phyloP scores from a whole-genome alignment of 2,797 vertebrate species.

The Eulemur mongoz region DNA sequence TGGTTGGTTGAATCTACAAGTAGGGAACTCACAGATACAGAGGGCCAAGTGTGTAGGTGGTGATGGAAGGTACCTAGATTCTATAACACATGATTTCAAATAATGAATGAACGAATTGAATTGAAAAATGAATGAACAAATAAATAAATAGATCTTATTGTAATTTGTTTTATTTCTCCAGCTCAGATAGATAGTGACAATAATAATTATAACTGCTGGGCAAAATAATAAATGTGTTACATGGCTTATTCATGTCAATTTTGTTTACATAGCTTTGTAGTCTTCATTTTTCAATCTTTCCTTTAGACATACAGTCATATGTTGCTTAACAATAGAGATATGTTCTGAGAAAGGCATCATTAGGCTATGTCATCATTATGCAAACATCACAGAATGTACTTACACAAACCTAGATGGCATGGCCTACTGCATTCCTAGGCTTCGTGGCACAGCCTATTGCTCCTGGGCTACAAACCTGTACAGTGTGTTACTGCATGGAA shows the following conservation, averaged over 20 bases:
- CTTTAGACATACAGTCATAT: neutral
- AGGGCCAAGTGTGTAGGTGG: neutral
- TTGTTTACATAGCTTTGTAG: neutral
- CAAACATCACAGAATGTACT: neutral
- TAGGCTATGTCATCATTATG: neutral
- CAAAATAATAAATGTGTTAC: neutral
- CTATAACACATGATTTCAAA: neutral
- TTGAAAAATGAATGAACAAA: neutral
- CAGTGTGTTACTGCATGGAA: neutral
- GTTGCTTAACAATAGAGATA: neutral
- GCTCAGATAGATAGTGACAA: neutral
- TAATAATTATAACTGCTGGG: neutral
- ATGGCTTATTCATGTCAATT: neutral
- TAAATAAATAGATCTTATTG: neutral
- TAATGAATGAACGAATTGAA: neutral
- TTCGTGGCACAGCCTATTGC: neutral
- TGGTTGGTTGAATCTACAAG: neutral
- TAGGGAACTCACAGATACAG: neutral
- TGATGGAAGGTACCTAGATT: neutral
- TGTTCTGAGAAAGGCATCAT: neutral
- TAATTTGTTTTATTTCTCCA: neutral
- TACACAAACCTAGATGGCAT: neutral
- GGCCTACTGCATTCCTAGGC: neutral
- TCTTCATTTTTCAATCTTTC: neutral
- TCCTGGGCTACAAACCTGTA: neutral